A percentile compares a stretch with the other conserved stretches of the same genome.
phyloP scores from a whole-genome alignment of 2,113 vertebrate genomes.

The Cinclus cinclus region DNA sequence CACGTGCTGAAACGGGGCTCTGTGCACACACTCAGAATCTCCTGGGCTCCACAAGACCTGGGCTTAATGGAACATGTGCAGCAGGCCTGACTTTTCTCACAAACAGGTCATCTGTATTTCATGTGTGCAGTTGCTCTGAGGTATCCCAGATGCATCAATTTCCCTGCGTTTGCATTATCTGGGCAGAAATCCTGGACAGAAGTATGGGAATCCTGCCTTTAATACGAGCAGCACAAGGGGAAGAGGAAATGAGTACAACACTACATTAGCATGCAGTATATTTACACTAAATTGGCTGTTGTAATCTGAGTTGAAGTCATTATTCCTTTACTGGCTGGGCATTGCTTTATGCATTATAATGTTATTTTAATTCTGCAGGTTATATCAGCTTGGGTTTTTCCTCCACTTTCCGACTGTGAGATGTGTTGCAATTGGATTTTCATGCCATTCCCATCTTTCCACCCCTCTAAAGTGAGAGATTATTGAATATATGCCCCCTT shows the following conservation, averaged over 20 bases:
- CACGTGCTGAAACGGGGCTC: background rate
- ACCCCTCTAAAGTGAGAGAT: background rate
- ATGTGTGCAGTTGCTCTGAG: background rate
- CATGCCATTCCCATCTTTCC: background rate
- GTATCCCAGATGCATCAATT: conserved; percentile 42
- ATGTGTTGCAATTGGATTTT: background rate
- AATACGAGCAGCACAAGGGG: background rate
- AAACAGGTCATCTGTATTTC: conserved; percentile 52
- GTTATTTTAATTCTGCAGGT: conserved; percentile 1
- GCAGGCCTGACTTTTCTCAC: conserved; percentile 34
- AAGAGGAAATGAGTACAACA: background rate
- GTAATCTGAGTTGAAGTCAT: background rate
- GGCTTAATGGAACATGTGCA: conserved; percentile 14
- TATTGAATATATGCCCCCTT: background rate
- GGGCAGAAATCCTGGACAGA: conserved; percentile 3
- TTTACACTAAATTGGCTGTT: conserved; percentile 5
- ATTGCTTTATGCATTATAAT: background rate
- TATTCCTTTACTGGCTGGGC: background rate
- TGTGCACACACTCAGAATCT: background rate
- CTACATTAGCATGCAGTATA: background rate
- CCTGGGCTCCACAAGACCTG: conserved; percentile 1
- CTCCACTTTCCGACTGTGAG: background rate
- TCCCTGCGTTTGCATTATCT: background rate
- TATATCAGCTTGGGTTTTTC: background rate
- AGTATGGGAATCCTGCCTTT: background rate